Percentiles rank a stretch among this genome's conserved stretches.
These are phyloP conservation scores for Apolygus lucorum DNA, from an alignment of 1,140 invertebrate genomes.

Conservation along the genomic window DNA sequence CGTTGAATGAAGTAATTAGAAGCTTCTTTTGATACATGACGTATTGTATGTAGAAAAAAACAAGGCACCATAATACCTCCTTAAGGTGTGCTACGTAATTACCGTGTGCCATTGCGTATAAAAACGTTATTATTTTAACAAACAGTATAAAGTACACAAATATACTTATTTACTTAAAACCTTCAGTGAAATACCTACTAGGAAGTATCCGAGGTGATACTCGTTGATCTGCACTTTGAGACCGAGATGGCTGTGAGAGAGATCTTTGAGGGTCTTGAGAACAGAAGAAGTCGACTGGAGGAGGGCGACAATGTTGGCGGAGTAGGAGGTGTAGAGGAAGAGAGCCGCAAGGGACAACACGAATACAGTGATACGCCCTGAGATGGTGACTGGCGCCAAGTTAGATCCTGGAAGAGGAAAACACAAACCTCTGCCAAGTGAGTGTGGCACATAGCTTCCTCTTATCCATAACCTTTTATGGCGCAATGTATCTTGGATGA, in stretches of 20 bases:
- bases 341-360: constrained; percentile 49
- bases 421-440: neutral
- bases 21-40: no score
- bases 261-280: constrained; percentile 51
- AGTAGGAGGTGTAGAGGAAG: constrained; percentile 60
- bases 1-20: no score
- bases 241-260: constrained; percentile 50
- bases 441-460: neutral
- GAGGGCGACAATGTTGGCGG: constrained; percentile 60
- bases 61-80: neutral
- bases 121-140: no score
- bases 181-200: no score
- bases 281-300: constrained; percentile 52
- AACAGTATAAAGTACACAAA: no score
- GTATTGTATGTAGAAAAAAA: neutral
- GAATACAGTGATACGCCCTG: constrained; percentile 45
- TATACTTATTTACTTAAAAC: no score
- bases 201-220: constrained; percentile 41
- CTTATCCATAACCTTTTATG: neutral
- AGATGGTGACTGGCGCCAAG: constrained; percentile 40
- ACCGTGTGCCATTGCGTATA: no score
- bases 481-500: no score
- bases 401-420: constrained; percentile 38
- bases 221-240: constrained; percentile 51
- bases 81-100: no score